phyloP scores from a whole-genome alignment of 2,797 vertebrate genomes.

The Xenops minutus region DNA sequence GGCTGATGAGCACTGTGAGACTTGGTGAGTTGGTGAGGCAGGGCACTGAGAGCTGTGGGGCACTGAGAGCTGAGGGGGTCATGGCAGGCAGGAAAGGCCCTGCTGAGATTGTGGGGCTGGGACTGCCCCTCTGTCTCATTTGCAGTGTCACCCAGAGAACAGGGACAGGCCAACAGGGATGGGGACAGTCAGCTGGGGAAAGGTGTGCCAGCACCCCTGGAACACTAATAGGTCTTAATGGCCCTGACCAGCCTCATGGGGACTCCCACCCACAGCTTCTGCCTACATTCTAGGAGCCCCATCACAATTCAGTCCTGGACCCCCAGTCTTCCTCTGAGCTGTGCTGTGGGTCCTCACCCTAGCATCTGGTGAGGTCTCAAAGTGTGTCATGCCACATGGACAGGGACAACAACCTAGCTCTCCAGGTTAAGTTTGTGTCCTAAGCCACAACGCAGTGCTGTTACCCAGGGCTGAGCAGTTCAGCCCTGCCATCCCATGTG shows the following conservation, averaged over 20 bases:
- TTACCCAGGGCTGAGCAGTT: not conserved
- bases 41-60: not conserved
- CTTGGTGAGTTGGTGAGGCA: not conserved
- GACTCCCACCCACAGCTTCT: not conserved
- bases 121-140: not conserved
- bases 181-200: not conserved
- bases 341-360: rapidly evolving
- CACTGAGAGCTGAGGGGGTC: not conserved
- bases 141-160: not conserved
- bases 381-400: not conserved
- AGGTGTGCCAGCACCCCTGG: not conserved
- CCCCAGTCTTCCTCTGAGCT: not conserved
- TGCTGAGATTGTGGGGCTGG: not conserved
- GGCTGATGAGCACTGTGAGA: not conserved
- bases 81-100: not conserved
- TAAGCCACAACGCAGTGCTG: not conserved
- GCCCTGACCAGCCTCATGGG: not conserved
- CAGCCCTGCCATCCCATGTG: not conserved
- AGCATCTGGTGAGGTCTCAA: rapidly evolving
- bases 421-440: rapidly evolving
- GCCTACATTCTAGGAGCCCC: not conserved
- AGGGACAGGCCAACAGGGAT: not conserved
- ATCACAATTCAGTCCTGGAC: not conserved
- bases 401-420: not conserved
- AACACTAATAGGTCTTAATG: not conserved